Evolutionary conservation across 2,888 invertebrate species (phyloP).

Genomic region (Amphipoea lucens): DNA sequence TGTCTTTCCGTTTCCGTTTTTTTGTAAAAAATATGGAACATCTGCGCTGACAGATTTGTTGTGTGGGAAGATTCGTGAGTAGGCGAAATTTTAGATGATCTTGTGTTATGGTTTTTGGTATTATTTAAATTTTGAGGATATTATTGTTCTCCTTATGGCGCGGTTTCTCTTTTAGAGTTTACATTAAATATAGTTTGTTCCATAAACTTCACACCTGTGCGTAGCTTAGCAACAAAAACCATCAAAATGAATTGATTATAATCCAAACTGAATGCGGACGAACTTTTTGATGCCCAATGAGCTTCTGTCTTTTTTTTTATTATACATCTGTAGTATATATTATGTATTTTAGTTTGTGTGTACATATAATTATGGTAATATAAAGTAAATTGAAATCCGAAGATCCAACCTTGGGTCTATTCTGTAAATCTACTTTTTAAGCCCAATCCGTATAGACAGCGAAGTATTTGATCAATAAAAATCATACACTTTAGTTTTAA

Average conservation of each 20-base stretch:
- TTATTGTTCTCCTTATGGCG: constrained; percentile 43
- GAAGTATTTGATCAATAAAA: not conserved
- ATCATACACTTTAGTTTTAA: not conserved
- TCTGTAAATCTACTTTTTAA: not conserved
- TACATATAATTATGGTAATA: too few species aligned
- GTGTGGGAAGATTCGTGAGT: constrained; percentile 78
- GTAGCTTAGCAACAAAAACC: not conserved
- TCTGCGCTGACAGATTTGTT: constrained; percentile 83
- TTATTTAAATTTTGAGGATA: constrained; percentile 53
- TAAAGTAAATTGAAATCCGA: too few species aligned
- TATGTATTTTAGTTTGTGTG: too few species aligned
- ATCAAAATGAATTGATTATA: not conserved
- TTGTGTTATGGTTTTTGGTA: constrained; percentile 45
- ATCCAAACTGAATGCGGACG: not conserved
- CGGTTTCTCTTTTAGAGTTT: constrained; percentile 1
- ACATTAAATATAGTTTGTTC: not conserved
- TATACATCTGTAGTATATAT: too few species aligned
- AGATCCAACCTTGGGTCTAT: not conserved
- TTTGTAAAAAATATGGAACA: constrained; percentile 85
- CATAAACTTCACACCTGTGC: not conserved
- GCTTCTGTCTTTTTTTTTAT: too few species aligned
- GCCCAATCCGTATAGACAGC: not conserved
- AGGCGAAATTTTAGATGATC: constrained; percentile 62
- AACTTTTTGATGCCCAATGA: too few species aligned
- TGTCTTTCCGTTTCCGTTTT: constrained; percentile 89